Evolutionary conservation across 1,140 invertebrate species (phyloP).

Genomic region (Solenopsis fugax): DNA sequence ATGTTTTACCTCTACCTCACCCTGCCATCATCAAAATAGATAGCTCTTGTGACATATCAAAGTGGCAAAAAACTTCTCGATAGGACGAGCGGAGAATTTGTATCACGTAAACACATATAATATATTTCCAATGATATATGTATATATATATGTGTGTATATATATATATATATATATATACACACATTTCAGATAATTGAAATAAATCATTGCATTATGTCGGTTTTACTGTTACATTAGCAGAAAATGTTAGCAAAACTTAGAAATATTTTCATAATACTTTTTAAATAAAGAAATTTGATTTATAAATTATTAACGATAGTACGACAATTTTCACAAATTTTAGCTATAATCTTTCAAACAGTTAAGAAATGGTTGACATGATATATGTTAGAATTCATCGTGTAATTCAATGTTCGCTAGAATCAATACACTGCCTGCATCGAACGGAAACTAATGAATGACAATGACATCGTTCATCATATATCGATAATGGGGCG

Average conservation of each 20-base stretch:
- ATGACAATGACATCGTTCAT: slow-evolving; percentile 83
- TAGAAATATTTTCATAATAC: background rate
- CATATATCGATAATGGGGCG: slow-evolving; percentile 70
- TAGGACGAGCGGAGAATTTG: slow-evolving; percentile 21
- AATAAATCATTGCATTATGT: background rate
- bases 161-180: background rate
- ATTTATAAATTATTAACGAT: background rate
- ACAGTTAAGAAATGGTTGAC: background rate
- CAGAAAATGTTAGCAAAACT: background rate
- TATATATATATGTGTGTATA: too few relatives aligned
- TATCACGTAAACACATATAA: background rate
- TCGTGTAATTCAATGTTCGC: slow-evolving; percentile 19
- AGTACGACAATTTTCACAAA: background rate
- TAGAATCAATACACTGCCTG: slow-evolving; percentile 61
- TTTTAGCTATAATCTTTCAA: background rate
- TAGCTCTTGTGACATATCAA: slow-evolving; percentile 74
- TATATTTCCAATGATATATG: background rate
- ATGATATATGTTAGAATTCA: slow-evolving; percentile 30
- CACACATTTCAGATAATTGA: background rate
- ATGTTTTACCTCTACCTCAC: slow-evolving; percentile 44
- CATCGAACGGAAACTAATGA: slow-evolving; percentile 78
- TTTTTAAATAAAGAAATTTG: background rate
- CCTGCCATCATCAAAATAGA: slow-evolving; percentile 78
- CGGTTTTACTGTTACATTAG: background rate
- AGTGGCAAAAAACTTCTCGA: slow-evolving; percentile 66